phyloP scores from a whole-genome alignment of 2,888 invertebrate genomes.

The Pollenia labialis region DNA sequence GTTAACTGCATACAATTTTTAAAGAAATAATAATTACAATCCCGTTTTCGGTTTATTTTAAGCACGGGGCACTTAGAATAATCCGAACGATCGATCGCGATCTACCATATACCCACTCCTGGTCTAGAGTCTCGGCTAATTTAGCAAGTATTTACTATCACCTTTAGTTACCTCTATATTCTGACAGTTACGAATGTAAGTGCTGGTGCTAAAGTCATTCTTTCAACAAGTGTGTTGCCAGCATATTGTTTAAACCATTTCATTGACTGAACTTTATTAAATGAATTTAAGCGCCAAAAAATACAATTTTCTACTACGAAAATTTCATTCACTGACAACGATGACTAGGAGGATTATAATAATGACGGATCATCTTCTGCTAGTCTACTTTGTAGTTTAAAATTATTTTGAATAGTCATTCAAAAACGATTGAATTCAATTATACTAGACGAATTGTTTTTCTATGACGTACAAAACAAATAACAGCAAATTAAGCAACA shows the following conservation, averaged over 20 bases:
- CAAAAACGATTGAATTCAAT: slow-evolving; percentile 39
- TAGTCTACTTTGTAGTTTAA: slow-evolving; percentile 44
- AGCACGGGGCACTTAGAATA: too few species aligned
- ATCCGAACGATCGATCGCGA: too few species aligned
- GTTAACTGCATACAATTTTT: too few species aligned
- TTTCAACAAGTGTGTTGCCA: too few species aligned
- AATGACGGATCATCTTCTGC: slow-evolving; percentile 63
- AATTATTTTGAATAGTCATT: slow-evolving; percentile 65
- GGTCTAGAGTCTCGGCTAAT: too few species aligned
- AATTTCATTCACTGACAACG: slow-evolving; percentile 37
- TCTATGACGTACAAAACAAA: slow-evolving; percentile 13
- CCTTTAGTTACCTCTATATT: too few species aligned
- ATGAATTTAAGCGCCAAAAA: slow-evolving; percentile 51
- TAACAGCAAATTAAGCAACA: not conserved
- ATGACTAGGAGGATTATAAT: slow-evolving; percentile 50
- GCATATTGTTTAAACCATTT: slow-evolving; percentile 16
- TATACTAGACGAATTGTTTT: slow-evolving; percentile 30
- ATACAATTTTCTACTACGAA: slow-evolving; percentile 27
- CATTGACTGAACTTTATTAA: slow-evolving; percentile 36
- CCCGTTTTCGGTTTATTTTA: too few species aligned
- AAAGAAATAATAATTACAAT: too few species aligned
- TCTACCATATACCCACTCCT: too few species aligned
- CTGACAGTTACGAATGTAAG: too few species aligned
- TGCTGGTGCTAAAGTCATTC: too few species aligned
- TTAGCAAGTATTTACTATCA: too few species aligned